Percentiles rank a stretch among this genome's conserved stretches.
Evolutionary conservation across 1,140 invertebrate species (phyloP).

Genomic region (Drosophila orena): DNA sequence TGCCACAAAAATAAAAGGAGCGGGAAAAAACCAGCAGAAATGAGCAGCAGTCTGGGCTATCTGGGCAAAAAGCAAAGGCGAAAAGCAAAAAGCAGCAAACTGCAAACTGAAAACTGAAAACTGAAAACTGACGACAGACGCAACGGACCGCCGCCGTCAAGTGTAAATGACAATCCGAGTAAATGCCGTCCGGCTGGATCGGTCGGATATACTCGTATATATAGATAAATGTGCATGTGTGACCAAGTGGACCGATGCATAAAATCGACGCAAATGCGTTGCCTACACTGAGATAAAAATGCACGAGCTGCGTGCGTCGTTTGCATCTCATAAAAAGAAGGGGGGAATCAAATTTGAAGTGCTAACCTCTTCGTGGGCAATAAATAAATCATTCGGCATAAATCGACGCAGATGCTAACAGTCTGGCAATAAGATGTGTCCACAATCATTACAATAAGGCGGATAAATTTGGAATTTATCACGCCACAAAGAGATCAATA

Average conservation of each 20-base stretch:
- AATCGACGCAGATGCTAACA: not conserved
- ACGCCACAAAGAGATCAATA: not conserved
- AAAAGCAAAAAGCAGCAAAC: no score
- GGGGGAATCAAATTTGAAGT: no score
- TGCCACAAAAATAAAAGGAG: slow-evolving; percentile 1
- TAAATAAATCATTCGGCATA: not conserved
- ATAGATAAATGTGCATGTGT: slow-evolving; percentile 7
- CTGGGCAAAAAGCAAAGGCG: not conserved
- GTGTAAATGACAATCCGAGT: slow-evolving; percentile 51
- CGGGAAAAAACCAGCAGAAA: not conserved
- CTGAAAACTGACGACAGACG: slow-evolving; percentile 5
- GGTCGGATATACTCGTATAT: slow-evolving; percentile 4
- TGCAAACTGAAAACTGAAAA: no score
- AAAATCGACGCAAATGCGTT: slow-evolving; percentile 45
- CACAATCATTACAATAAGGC: slow-evolving; percentile 1
- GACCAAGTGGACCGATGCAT: slow-evolving; percentile 14
- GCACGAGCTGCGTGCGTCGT: slow-evolving; percentile 3
- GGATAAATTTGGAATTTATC: not conserved
- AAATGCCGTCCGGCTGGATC: slow-evolving; percentile 40
- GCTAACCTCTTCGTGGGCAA: not conserved
- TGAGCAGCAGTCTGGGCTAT: slow-evolving; percentile 11
- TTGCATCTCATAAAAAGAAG: no score
- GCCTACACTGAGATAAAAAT: slow-evolving; percentile 40
- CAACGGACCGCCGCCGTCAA: slow-evolving; percentile 35
- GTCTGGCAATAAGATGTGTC: slow-evolving; percentile 3